phyloP scores from a whole-genome alignment of 2,888 invertebrate species.

The Prenolepis imparis region DNA sequence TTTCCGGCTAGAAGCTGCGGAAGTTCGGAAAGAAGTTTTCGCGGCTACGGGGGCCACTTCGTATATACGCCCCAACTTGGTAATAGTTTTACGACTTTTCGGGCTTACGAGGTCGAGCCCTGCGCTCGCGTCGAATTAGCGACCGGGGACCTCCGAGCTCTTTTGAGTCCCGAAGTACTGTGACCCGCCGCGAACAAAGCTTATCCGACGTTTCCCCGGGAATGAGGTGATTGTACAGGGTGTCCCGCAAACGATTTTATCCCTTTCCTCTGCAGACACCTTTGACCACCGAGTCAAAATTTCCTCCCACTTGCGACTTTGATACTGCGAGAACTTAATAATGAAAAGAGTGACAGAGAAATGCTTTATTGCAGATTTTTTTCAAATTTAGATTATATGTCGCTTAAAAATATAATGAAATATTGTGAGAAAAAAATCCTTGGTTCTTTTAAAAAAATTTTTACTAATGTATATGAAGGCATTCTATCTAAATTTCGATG shows the following conservation, averaged over 20 bases:
- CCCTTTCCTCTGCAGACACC: background rate
- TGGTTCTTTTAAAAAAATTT: background rate
- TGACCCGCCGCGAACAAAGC: constrained; percentile 44
- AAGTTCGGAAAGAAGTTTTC: constrained; percentile 59
- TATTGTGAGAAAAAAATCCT: background rate
- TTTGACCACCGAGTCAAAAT: background rate
- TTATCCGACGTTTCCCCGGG: constrained; percentile 42
- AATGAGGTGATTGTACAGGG: constrained; percentile 28
- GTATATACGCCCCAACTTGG: constrained; percentile 61
- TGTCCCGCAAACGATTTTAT: background rate
- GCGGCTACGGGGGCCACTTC: constrained; percentile 56
- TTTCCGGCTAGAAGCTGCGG: constrained; percentile 53
- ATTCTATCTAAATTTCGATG: background rate
- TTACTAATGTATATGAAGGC: background rate
- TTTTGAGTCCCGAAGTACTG: constrained; percentile 40
- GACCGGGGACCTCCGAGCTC: constrained; percentile 49
- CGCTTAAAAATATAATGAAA: background rate
- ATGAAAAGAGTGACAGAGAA: background rate
- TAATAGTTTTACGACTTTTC: constrained; percentile 74
- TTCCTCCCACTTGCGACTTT: background rate
- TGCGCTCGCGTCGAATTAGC: constrained; percentile 66
- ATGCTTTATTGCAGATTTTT: background rate
- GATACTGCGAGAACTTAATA: too few relatives aligned
- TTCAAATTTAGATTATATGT: background rate
- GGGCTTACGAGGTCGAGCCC: constrained; percentile 57